A percentile compares a stretch with the other conserved stretches of the same genome.
phyloP scores from a whole-genome alignment of 2,797 vertebrate genomes.

The Pseudochirops cupreus region DNA sequence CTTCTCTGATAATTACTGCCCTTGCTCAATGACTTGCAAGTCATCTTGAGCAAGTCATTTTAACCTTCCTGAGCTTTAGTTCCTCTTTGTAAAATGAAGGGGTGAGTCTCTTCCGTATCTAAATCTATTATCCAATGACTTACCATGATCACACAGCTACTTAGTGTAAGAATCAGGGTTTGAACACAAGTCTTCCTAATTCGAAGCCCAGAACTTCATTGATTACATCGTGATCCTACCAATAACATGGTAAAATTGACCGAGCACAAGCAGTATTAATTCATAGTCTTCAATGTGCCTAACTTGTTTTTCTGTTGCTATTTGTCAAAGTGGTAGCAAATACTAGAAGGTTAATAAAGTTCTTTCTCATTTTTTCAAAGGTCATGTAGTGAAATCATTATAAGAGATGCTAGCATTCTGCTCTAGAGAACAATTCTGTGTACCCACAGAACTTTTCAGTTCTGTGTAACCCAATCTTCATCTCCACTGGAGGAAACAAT shows the following conservation, averaged over 20 bases:
- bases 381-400: constrained; percentile 41
- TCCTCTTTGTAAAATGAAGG: neutral
- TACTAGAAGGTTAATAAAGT: constrained; percentile 9
- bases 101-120: neutral
- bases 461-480: constrained; percentile 29
- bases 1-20: neutral
- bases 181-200: neutral
- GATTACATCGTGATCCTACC: neutral
- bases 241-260: neutral
- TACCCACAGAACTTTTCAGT: neutral
- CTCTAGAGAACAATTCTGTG: neutral
- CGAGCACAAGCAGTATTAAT: neutral
- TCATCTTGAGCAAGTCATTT: neutral
- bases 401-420: constrained; percentile 7
- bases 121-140: neutral
- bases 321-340: neutral
- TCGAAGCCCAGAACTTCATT: neutral
- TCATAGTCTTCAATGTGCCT: neutral
- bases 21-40: neutral
- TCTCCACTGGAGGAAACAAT: constrained; percentile 47
- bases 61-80: neutral
- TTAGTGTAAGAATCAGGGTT: neutral
- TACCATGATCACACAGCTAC: neutral
- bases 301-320: constrained; percentile 25
- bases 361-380: constrained; percentile 36